phyloP scores from a whole-genome alignment of 2,888 invertebrate genomes.

The Pseudococcus longispinus region DNA sequence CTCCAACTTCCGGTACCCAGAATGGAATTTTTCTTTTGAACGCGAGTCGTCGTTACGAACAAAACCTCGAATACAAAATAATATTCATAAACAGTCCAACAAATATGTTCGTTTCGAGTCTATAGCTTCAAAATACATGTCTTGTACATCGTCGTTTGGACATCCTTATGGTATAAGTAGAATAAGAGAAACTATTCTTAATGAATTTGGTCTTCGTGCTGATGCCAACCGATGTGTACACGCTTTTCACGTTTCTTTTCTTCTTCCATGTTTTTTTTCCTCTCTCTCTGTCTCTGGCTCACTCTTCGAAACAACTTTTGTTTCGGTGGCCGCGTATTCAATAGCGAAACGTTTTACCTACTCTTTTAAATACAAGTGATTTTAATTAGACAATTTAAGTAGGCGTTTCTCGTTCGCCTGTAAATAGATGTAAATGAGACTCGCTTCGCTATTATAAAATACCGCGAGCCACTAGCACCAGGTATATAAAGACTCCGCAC shows the following conservation, averaged over 20 bases:
- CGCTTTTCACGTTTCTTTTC: slow-evolving; percentile 21
- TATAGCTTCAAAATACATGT: not conserved
- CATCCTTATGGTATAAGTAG: not conserved
- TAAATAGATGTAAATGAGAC: slow-evolving; percentile 48
- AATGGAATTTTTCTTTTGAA: not conserved
- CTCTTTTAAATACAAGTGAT: slow-evolving; percentile 21
- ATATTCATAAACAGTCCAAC: not conserved
- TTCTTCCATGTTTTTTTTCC: too few relatives aligned
- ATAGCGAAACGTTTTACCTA: not conserved
- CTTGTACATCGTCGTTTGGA: not conserved
- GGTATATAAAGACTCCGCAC: not conserved
- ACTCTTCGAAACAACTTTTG: not conserved
- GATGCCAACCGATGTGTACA: not conserved
- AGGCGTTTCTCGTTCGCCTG: slow-evolving; percentile 18
- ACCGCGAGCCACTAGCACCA: slow-evolving; percentile 18
- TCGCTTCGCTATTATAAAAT: slow-evolving; percentile 21
- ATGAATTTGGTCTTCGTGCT: not conserved
- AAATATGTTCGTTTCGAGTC: not conserved
- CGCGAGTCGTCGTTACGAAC: not conserved
- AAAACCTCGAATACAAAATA: not conserved
- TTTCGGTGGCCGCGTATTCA: slow-evolving; percentile 7
- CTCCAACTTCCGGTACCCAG: not conserved
- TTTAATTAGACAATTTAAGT: slow-evolving; percentile 46
- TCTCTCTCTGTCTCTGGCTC: not conserved
- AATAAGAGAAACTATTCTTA: not conserved